Evolutionary conservation across 2,797 vertebrate species (phyloP), one percentile per base, ranked within the genome.

Genomic region (Danio tinwini): DNA sequence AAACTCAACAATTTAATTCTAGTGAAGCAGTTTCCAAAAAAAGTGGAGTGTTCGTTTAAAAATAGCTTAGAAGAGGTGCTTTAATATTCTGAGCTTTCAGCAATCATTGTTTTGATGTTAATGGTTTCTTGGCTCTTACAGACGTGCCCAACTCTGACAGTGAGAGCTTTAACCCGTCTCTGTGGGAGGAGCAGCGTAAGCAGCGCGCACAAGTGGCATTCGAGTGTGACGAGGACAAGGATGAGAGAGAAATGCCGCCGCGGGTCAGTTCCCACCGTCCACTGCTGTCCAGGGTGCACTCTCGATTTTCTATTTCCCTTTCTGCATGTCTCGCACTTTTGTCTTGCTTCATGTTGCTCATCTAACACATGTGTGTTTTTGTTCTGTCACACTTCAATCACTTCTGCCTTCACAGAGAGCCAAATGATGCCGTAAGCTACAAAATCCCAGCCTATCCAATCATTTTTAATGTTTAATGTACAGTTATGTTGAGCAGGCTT

Each of bases 101-200:
- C 9, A 8, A 39, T 53, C 7, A 12, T 17, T 50, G 45, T 39
- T 17, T 0, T 17, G 5, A 2, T 70, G n/a, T 14, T 55, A 79
- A n/a, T 78, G 1, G 8, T 68, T 44, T 75, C 47, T 50, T 58
- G 19, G 16, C 1, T 17, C 77, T 55, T 78, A 37, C 87, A 95
- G 94, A 93, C 81, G 86, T 93, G 69, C 92, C 96, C 83, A 96
- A 95, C 90, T 99, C 97, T 3, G 98, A 99, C 92, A 97, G 96
- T 50, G 98, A 99, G 93, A 99, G 96, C 92, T 99, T 99, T 88
- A 99, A 99, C 87, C 98, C 96, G 1, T 95, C 95, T 14, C 88
- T 99, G 11, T 99, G 98, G 98, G 98, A 99, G 88, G 98, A 99
- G 68, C 98, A 99, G 86, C 93, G 98, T 13, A 99, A 97, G 85